These are phyloP conservation scores for Chloroceryle inda DNA, from an alignment of 2,797 vertebrate genomes.

Conservation along the genomic window DNA sequence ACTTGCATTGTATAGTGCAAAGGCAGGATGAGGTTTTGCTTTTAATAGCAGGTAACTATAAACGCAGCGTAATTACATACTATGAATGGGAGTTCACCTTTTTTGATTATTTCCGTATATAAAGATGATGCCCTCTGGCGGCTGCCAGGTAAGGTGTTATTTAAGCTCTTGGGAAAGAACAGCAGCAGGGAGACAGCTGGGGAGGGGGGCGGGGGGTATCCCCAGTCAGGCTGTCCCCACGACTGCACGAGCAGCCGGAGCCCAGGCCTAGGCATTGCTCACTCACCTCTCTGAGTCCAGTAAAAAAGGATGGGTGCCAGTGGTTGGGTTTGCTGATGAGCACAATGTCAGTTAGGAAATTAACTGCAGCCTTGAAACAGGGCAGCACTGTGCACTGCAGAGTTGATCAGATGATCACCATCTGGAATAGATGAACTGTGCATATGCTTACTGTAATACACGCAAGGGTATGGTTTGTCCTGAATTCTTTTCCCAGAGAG, in stretches of 20 bases:
- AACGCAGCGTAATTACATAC: fast-evolving
- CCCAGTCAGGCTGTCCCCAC: neutral
- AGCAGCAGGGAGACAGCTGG: neutral
- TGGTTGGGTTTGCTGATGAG: neutral
- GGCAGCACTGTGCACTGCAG: neutral
- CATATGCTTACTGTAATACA: neutral
- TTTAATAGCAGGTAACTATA: neutral
- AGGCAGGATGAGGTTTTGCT: neutral
- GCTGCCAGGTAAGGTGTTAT: neutral
- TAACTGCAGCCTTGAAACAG: neutral
- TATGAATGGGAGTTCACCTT: neutral
- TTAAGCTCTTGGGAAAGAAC: fast-evolving
- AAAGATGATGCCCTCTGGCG: constrained; percentile 74
- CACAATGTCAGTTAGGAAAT: neutral
- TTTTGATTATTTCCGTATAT: neutral
- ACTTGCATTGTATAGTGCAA: neutral
- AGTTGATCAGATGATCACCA: neutral
- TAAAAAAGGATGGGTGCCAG: neutral
- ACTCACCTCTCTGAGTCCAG: fast-evolving
- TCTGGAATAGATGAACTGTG: constrained; percentile 16
- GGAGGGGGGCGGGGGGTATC: fast-evolving
- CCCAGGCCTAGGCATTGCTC: neutral
- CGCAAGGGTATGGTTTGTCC: neutral
- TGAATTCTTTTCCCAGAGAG: neutral
- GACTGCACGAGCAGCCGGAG: neutral